phyloP scores from a whole-genome alignment of 2,888 invertebrate species.

The Pollenia amentaria region DNA sequence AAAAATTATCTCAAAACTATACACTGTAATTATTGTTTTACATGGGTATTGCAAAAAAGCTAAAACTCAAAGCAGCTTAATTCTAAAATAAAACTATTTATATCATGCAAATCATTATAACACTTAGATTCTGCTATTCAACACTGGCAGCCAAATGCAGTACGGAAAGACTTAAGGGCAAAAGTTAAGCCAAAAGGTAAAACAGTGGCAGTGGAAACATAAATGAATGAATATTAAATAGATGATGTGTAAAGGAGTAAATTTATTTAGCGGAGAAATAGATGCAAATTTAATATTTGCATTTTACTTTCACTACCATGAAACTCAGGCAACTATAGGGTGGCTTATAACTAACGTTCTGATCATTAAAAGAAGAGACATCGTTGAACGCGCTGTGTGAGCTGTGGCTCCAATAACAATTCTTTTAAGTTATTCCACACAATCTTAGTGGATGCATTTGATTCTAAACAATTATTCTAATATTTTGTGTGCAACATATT shows the following conservation, averaged over 20 bases:
- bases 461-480: too few relatives aligned
- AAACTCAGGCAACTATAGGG: too few relatives aligned
- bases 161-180: slow-evolving; percentile 12
- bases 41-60: slow-evolving; percentile 51
- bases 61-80: slow-evolving; percentile 19
- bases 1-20: slow-evolving; percentile 32
- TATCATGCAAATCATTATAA: slow-evolving; percentile 61
- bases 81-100: slow-evolving; percentile 42
- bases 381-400: too few relatives aligned
- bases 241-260: slow-evolving; percentile 16
- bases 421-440: too few relatives aligned
- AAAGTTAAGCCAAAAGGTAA: background rate
- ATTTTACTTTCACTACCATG: too few relatives aligned
- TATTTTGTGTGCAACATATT: too few relatives aligned
- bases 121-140: slow-evolving; percentile 31
- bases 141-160: slow-evolving; percentile 8
- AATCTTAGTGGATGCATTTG: too few relatives aligned
- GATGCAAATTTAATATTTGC: too few relatives aligned
- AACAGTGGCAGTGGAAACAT: slow-evolving; percentile 32
- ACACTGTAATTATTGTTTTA: slow-evolving; percentile 65
- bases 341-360: too few relatives aligned
- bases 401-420: too few relatives aligned
- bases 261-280: background rate
- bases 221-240: background rate
- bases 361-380: too few relatives aligned